Base-by-base conservation (phyloP, 2,113 vertebrate genomes). In the Eptesicus fuscus region DNA sequence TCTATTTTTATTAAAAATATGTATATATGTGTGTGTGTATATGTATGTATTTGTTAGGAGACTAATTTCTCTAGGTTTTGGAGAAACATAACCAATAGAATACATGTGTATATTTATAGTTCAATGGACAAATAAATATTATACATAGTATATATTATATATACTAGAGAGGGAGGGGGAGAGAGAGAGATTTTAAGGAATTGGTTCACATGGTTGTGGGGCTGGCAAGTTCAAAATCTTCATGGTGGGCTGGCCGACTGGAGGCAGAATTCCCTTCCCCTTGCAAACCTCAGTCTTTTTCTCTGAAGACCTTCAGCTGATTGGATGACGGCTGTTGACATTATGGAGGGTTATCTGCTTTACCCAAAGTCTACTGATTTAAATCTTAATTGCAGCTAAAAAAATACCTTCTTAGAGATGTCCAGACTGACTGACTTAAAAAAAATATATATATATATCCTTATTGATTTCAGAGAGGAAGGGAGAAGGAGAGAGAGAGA, bases 201-300 rank as follows among this genome's bases (percentile, higher is more conserved):
- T 37, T 25, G 8, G 56, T 44, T 71, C 16, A 5, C 0, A 0
- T 4, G 28, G 18, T 3, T 1, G 16, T 37, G 23, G 7, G 67
- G 1, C 18, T 10, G 76, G 30, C 9, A 14, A 4, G 11, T 42
- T 23, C 56, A 71, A 65, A 16, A 2, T 17, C 35, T n/a, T 12
- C 11, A 17, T 5, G 51, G 51, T 3, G 0, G 47, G 22, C 56
- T 51, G 9, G 40, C 44, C 11, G 35, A 11, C 65, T 51, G n/a
- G 44, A 49, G 79, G 35, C 63, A 22, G 12, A 12, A 20, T 13
- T 22, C 23, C 44, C 16, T 53, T 28, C 8, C 30, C 16, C 23
- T 70, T 7, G 1, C n/a, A 18, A 32, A 18, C 16, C 7, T 71
- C 9, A 0, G 9, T 5, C 37, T 37, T 69, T 42, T 74, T 53